phyloP scores from a whole-genome alignment of 2,113 vertebrate genomes.

The Spilogale gracilis region DNA sequence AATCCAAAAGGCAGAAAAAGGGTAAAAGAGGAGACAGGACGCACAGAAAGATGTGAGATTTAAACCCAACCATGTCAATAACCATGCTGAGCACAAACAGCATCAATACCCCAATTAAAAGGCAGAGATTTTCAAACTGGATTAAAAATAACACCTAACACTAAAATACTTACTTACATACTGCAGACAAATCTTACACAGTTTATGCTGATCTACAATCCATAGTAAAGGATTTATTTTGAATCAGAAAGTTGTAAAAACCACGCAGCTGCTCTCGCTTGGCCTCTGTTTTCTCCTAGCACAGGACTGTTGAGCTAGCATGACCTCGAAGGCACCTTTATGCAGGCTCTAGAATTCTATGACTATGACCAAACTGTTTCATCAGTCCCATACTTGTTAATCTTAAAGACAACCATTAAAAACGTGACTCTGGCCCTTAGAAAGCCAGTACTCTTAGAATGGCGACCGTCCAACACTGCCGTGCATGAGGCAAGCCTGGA shows the following conservation, averaged over 20 bases:
- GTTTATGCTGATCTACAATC: not conserved
- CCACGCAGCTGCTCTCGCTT: not conserved
- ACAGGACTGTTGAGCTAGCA: not conserved
- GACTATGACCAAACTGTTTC: slow-evolving; percentile 69
- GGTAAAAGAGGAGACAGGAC: not conserved
- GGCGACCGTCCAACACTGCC: rapidly evolving
- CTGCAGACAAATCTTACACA: not conserved
- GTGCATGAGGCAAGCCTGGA: not conserved
- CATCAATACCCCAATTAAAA: not conserved
- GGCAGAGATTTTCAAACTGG: not conserved
- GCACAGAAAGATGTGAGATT: not conserved
- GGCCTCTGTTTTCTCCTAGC: not conserved
- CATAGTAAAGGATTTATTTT: not conserved
- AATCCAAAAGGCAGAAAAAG: not conserved
- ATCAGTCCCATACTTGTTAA: not conserved
- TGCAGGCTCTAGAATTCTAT: slow-evolving; percentile 67
- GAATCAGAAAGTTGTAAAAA: not conserved
- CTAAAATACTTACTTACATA: not conserved
- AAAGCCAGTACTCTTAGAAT: not conserved
- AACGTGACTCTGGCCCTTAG: not conserved
- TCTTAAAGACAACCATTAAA: slow-evolving; percentile 53
- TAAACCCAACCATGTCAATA: not conserved
- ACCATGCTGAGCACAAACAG: not conserved
- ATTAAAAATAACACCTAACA: slow-evolving; percentile 36
- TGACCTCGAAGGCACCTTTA: not conserved